Evolutionary conservation across 2,797 vertebrate species (phyloP).

Genomic region (Spheniscus humboldti): DNA sequence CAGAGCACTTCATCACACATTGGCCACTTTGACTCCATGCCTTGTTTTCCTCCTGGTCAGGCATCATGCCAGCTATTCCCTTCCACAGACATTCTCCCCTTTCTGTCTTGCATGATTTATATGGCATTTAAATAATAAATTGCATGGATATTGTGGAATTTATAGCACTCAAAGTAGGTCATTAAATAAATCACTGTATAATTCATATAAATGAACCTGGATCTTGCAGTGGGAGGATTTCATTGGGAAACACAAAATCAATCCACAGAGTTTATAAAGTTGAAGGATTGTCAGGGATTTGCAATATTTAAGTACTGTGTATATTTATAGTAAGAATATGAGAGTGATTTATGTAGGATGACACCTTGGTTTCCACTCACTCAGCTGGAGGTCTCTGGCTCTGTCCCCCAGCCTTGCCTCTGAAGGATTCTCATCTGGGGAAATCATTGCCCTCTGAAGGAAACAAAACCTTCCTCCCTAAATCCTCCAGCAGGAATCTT

Average conservation of each 20-base stretch:
- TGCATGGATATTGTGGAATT: slow-evolving; percentile 20
- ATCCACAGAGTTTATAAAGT: slow-evolving; percentile 24
- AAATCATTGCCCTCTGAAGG: not conserved
- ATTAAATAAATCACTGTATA: slow-evolving; percentile 61
- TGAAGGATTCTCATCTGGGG: not conserved
- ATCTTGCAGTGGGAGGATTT: slow-evolving; percentile 44
- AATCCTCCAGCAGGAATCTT: not conserved
- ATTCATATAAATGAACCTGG: slow-evolving; percentile 61
- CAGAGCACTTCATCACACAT: not conserved
- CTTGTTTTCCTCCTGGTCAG: not conserved
- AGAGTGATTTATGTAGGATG: not conserved
- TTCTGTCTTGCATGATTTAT: slow-evolving; percentile 50
- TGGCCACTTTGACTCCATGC: not conserved
- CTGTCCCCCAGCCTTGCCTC: not conserved
- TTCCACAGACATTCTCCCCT: not conserved
- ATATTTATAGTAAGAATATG: not conserved
- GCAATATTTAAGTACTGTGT: not conserved
- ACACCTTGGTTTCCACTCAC: not conserved
- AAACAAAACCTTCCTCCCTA: not conserved
- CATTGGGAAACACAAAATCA: not conserved
- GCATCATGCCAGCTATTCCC: not conserved
- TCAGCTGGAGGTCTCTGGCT: not conserved
- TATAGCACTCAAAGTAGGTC: slow-evolving; percentile 45
- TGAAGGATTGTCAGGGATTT: not conserved
- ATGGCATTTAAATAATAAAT: slow-evolving; percentile 62